A percentile compares a stretch with the other conserved stretches of the same genome.
Conservation (phyloP, 2,797 vertebrate genomes). For the Tauraco hartlaubi region DNA sequence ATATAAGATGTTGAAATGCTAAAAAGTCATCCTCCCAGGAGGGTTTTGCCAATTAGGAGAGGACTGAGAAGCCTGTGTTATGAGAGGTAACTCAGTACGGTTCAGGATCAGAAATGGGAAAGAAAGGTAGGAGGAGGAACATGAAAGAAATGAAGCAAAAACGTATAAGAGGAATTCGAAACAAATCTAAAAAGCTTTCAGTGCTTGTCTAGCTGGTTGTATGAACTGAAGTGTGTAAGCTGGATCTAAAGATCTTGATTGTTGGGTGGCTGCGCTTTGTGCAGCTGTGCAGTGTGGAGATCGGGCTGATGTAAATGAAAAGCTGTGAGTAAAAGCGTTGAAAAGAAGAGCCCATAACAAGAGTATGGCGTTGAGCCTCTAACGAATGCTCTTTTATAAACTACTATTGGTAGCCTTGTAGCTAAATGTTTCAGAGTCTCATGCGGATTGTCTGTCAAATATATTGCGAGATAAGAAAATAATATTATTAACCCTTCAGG, state of each 20-base stretch:
- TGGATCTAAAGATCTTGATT: background rate
- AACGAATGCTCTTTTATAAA: background rate
- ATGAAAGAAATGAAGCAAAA: background rate
- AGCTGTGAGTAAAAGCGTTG: background rate
- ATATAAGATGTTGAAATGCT: conserved; percentile 59
- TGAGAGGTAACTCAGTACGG: conserved; percentile 23
- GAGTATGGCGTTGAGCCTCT: background rate
- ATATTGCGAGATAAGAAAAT: background rate
- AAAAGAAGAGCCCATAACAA: background rate
- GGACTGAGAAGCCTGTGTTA: conserved; percentile 36
- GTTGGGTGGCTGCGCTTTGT: background rate
- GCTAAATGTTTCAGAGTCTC: background rate
- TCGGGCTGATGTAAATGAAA: background rate
- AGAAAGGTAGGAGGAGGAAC: conserved; percentile 23
- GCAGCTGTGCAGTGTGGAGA: accelerated
- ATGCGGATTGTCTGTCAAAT: background rate
- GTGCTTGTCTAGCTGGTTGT: background rate
- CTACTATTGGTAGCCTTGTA: background rate
- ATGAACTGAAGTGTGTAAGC: background rate
- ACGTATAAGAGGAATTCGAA: background rate
- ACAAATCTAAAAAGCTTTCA: background rate
- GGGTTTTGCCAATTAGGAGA: conserved; percentile 73
- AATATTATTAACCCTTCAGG: background rate
- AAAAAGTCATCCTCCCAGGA: conserved; percentile 55
- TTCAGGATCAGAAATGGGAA: conserved; percentile 59